Evolutionary conservation across 2,113 vertebrate genomes (phyloP).

Genomic region (Mesoclemmys tuberculata): DNA sequence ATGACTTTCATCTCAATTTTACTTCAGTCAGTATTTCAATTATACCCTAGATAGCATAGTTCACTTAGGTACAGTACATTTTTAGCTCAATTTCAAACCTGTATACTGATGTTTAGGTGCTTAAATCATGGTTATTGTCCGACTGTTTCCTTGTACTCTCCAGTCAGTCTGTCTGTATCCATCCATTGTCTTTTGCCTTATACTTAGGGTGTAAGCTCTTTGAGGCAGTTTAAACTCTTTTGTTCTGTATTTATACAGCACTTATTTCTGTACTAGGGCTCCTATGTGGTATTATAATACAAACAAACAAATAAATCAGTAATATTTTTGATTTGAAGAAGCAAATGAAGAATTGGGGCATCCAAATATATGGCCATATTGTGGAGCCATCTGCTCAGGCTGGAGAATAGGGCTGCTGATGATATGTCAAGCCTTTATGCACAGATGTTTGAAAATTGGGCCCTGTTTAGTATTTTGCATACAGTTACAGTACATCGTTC

Average conservation of each 20-base stretch:
- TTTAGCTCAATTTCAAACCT: not conserved
- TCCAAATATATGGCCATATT: not conserved
- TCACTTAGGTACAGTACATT: not conserved
- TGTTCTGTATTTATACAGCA: not conserved
- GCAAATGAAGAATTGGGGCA: accelerated
- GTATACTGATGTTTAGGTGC: not conserved
- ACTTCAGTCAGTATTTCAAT: not conserved
- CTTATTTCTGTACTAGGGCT: not conserved
- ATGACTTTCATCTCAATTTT: slow-evolving; percentile 12
- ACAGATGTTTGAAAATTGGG: not conserved
- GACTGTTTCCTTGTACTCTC: not conserved
- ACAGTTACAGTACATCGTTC: not conserved
- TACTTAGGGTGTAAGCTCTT: not conserved
- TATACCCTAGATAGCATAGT: accelerated
- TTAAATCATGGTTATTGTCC: not conserved
- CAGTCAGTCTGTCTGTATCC: not conserved
- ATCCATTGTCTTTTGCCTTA: not conserved
- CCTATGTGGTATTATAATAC: not conserved
- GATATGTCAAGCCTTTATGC: not conserved
- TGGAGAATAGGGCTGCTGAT: not conserved
- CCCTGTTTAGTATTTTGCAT: not conserved
- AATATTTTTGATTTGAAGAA: not conserved
- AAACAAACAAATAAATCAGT: not conserved
- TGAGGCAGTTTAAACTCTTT: not conserved
- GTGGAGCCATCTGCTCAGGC: not conserved